Evolutionary conservation across 1,140 invertebrate species (phyloP).

Genomic region (Cherax destructor): DNA sequence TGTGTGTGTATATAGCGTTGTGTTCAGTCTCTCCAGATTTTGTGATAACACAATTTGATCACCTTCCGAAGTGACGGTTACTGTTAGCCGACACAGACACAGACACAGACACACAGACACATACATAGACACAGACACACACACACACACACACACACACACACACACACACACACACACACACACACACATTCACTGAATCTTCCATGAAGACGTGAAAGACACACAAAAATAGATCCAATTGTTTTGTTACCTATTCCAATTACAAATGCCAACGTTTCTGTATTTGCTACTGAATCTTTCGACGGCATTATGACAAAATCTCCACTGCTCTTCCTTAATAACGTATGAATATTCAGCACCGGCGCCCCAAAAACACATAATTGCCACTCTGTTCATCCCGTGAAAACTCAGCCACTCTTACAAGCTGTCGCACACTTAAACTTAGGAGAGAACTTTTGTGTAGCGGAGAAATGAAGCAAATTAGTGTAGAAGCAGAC

Average conservation of each 20-base stretch:
- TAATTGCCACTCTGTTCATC: constrained; percentile 67
- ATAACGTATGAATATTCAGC: constrained; percentile 69
- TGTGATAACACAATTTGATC: too few species aligned
- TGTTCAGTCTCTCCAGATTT: too few species aligned
- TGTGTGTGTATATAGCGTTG: too few species aligned
- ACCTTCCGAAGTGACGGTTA: too few species aligned
- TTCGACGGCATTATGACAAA: constrained; percentile 61
- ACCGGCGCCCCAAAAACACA: constrained; percentile 54
- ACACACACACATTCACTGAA: background rate
- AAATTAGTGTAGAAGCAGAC: constrained; percentile 52
- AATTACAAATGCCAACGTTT: constrained; percentile 65
- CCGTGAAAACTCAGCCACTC: constrained; percentile 45
- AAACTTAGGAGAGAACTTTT: constrained; percentile 64
- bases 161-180: too few species aligned
- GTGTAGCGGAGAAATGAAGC: constrained; percentile 55
- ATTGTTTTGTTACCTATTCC: constrained; percentile 60
- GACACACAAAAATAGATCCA: background rate
- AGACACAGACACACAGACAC: too few species aligned
- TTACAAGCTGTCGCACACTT: constrained; percentile 60
- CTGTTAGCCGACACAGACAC: too few species aligned
- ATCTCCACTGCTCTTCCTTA: constrained; percentile 52
- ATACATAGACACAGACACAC: too few species aligned
- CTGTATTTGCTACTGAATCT: constrained; percentile 58
- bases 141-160: too few species aligned
- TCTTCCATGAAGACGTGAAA: constrained; percentile 21